phyloP scores from a whole-genome alignment of 37 sponge, comb jelly and placozoan species.

The Amphimedon queenslandica region DNA sequence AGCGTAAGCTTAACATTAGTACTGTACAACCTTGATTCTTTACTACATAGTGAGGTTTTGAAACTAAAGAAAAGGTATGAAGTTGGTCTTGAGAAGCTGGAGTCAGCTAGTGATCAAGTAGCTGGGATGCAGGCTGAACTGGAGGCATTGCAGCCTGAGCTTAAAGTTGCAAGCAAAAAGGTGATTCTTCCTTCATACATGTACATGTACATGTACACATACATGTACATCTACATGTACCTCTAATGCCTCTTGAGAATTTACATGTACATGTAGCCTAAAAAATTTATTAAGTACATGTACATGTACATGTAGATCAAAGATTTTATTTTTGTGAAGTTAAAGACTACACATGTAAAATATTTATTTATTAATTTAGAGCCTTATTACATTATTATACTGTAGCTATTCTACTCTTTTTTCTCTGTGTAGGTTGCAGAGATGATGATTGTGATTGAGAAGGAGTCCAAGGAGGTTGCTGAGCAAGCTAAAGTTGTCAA shows the following conservation, averaged over 20 bases:
- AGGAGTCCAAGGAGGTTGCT: slow-evolving; percentile 93
- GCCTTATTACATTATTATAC: too few species aligned
- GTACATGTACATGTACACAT: background rate
- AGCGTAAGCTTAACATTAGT: slow-evolving; percentile 24
- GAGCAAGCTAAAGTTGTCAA: slow-evolving; percentile 92
- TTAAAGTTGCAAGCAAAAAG: slow-evolving; percentile 83
- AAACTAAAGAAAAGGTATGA: slow-evolving; percentile 89
- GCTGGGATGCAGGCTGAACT: slow-evolving; percentile 90
- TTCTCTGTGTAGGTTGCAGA: slow-evolving; percentile 61
- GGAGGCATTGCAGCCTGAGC: slow-evolving; percentile 88
- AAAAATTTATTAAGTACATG: background rate
- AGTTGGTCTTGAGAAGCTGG: slow-evolving; percentile 92
- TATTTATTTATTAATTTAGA: too few species aligned
- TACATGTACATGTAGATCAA: too few species aligned
- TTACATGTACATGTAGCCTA: too few species aligned
- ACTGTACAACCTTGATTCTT: too few species aligned
- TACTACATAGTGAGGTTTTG: slow-evolving; percentile 74
- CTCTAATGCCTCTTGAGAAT: too few species aligned
- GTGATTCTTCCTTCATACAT: background rate
- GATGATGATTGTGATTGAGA: slow-evolving; percentile 96
- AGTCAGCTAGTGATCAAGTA: slow-evolving; percentile 83
- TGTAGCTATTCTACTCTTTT: too few species aligned
- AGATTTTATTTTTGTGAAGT: too few species aligned
- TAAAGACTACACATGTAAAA: too few species aligned
- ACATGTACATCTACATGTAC: background rate